Evolutionary conservation across 2,888 invertebrate genomes (phyloP).

Genomic region (Mythimna pallens): DNA sequence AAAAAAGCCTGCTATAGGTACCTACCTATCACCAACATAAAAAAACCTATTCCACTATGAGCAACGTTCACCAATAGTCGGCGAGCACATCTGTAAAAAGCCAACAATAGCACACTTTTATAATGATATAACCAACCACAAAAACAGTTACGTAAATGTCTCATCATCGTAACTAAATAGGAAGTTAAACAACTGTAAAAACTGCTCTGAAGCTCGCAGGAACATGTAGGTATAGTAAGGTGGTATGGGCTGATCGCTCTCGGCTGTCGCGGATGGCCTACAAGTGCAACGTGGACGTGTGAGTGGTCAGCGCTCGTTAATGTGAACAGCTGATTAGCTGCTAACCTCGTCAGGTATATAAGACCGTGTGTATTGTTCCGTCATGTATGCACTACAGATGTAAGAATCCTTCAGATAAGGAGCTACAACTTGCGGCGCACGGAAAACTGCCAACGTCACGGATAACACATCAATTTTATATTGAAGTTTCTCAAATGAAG

Average conservation of each 20-base stretch:
- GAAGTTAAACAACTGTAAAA: slow-evolving; percentile 50
- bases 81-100: slow-evolving; percentile 42
- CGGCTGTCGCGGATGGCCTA: slow-evolving; percentile 9
- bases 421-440: slow-evolving; percentile 16
- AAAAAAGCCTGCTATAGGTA: slow-evolving; percentile 27
- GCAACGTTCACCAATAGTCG: slow-evolving; percentile 34
- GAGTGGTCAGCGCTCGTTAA: slow-evolving; percentile 19
- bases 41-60: slow-evolving; percentile 20
- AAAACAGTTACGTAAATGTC: slow-evolving; percentile 62
- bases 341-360: background rate
- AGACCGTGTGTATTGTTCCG: slow-evolving; percentile 7
- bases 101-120: slow-evolving; percentile 41
- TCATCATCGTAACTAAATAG: slow-evolving; percentile 55
- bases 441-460: slow-evolving; percentile 29
- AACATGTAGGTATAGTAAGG: background rate
- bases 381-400: slow-evolving; percentile 19
- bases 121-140: slow-evolving; percentile 58
- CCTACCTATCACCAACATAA: slow-evolving; percentile 29
- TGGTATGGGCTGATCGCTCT: background rate
- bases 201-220: slow-evolving; percentile 13
- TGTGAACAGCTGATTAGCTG: slow-evolving; percentile 38
- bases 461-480: slow-evolving; percentile 18
- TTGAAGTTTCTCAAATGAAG: slow-evolving; percentile 12
- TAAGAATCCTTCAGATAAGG: slow-evolving; percentile 40
- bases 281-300: slow-evolving; percentile 24